Conservation (phyloP, 2,113 vertebrate species). For the Cyprinodon brontotheroides region DNA sequence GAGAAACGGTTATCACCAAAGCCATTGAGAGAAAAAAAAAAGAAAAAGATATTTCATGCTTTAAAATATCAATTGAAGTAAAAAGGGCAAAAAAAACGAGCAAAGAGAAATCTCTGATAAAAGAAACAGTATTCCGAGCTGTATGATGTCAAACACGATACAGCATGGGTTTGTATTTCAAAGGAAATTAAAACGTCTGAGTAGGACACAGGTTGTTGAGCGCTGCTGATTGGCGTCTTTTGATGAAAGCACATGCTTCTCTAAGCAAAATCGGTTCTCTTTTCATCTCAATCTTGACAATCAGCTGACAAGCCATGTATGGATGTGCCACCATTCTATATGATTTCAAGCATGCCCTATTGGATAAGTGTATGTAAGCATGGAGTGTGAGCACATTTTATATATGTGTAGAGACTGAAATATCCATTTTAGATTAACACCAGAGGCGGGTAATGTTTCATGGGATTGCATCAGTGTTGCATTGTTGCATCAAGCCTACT, state of each 20-base stretch:
- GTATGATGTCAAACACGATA: conserved; percentile 52
- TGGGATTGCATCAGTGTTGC: conserved; percentile 72
- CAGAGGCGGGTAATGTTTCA: conserved; percentile 58
- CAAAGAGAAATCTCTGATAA: conserved; percentile 30
- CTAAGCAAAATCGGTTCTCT: conserved; percentile 27
- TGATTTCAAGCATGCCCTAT: conserved; percentile 7
- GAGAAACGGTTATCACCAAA: conserved; percentile 41
- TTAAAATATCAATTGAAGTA: conserved; percentile 17
- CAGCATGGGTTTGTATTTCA: conserved; percentile 33
- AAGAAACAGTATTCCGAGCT: conserved; percentile 38
- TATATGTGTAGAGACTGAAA: conserved; percentile 43
- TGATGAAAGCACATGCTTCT: conserved; percentile 37
- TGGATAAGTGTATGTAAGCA: conserved; percentile 35
- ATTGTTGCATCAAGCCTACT: conserved; percentile 48
- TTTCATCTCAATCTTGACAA: conserved; percentile 30
- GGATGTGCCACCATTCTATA: conserved; percentile 8
- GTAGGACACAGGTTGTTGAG: conserved; percentile 36
- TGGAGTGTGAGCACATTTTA: conserved; percentile 23
- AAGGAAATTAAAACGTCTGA: conserved; percentile 48
- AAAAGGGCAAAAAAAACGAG: conserved; percentile 18
- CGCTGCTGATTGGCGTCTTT: conserved; percentile 40
- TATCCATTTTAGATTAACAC: conserved; percentile 38
- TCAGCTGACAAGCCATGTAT: conserved; percentile 8
- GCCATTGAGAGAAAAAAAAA: not conserved
- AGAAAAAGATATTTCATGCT: conserved; percentile 28